These are phyloP conservation scores for Myoxocephalus aenaeus DNA, from an alignment of 2,797 vertebrate genomes.

Conservation along the genomic window DNA sequence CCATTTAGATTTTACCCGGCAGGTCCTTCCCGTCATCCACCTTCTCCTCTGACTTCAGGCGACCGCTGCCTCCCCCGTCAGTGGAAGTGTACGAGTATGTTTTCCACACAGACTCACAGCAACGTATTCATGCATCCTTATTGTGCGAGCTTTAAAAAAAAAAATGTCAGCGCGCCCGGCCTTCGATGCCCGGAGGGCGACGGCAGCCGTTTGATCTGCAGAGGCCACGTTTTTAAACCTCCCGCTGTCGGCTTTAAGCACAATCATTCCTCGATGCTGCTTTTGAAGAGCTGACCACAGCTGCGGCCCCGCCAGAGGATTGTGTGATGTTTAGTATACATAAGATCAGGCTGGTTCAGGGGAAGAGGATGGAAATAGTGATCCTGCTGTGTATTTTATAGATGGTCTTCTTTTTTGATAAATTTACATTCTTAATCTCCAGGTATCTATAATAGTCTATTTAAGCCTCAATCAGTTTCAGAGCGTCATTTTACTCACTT, in stretches of 20 bases:
- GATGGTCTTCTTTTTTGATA: not conserved
- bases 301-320: conserved; percentile 40
- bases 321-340: conserved; percentile 9
- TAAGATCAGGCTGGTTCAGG: conserved; percentile 8
- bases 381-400: not conserved
- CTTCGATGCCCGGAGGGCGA: conserved; percentile 29
- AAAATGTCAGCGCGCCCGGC: conserved; percentile 19
- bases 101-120: conserved; percentile 18
- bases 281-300: conserved; percentile 53
- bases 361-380: not conserved
- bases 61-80: not conserved
- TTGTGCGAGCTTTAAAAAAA: conserved; percentile 8
- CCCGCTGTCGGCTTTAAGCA: conserved; percentile 50
- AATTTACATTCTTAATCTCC: not conserved
- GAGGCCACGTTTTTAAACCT: conserved; percentile 51
- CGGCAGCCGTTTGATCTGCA: conserved; percentile 55
- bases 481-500: not conserved
- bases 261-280: conserved; percentile 32
- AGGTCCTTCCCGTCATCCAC: conserved; percentile 5
- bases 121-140: conserved; percentile 26
- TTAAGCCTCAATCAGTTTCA: not conserved
- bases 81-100: not conserved
- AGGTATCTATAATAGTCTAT: not conserved
- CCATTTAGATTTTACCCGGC: conserved; percentile 3
- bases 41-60: conserved; percentile 7